Evolutionary conservation across 2,113 vertebrate species (phyloP).

Genomic region (Columba janthina): DNA sequence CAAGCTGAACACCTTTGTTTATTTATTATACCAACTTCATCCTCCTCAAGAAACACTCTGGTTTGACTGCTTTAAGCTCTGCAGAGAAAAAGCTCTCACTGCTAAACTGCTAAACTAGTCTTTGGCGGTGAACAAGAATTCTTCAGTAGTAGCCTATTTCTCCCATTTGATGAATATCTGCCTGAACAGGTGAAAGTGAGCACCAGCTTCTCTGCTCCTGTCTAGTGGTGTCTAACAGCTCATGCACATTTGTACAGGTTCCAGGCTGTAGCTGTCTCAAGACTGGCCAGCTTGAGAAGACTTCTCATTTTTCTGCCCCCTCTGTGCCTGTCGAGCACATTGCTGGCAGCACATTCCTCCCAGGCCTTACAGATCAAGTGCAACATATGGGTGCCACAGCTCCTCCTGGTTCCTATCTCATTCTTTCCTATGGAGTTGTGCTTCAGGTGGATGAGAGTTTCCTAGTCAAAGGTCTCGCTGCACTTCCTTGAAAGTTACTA

Average conservation of each 20-base stretch:
- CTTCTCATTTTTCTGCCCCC: not conserved
- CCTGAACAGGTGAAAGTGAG: not conserved
- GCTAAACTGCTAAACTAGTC: not conserved
- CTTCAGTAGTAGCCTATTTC: not conserved
- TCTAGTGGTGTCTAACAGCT: not conserved
- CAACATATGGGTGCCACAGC: not conserved
- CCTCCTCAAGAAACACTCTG: not conserved
- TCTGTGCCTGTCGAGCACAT: fast-evolving
- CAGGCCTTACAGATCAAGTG: not conserved
- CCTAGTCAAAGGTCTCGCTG: not conserved
- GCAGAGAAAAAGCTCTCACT: not conserved
- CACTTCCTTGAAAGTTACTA: not conserved
- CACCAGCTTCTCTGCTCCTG: not conserved
- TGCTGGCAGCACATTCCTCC: not conserved
- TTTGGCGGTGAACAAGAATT: not conserved
- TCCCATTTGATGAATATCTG: not conserved
- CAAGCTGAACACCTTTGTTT: not conserved
- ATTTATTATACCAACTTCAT: not conserved
- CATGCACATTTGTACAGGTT: not conserved
- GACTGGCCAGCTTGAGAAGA: not conserved
- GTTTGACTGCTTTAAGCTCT: not conserved
- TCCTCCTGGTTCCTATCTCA: not conserved
- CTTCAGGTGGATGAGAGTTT: not conserved
- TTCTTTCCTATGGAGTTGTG: not conserved
- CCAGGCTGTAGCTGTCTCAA: not conserved